Conservation (phyloP, 2,797 vertebrate genomes). For the Phylloscopus collybita region DNA sequence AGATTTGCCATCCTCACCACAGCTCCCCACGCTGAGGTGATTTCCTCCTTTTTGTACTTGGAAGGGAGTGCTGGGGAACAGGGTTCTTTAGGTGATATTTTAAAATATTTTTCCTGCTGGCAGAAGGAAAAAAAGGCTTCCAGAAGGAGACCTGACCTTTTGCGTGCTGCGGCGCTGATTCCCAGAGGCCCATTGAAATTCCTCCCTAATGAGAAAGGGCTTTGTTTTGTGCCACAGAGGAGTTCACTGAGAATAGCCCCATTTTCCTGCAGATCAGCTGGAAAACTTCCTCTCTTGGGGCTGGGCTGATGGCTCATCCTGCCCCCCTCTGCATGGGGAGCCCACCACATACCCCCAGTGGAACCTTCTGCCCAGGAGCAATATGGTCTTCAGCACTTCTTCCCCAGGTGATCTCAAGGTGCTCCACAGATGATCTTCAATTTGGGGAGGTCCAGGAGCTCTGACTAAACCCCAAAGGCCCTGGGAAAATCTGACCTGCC, state of each 20-base stretch:
- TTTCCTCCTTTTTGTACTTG: background rate
- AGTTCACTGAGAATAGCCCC: background rate
- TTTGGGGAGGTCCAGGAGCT: background rate
- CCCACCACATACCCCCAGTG: fast-evolving
- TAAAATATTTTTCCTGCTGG: background rate
- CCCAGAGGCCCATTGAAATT: background rate
- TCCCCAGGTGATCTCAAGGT: background rate
- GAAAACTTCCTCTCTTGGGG: background rate
- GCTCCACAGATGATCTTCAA: background rate
- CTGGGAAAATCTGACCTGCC: background rate
- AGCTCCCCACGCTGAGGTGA: fast-evolving
- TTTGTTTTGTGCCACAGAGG: fast-evolving
- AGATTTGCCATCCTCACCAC: background rate
- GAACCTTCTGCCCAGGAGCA: background rate
- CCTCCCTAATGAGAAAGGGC: conserved; percentile 43
- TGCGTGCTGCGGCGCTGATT: fast-evolving
- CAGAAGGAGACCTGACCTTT: conserved; percentile 5
- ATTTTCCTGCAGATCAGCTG: background rate
- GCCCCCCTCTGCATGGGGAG: background rate
- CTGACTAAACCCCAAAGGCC: background rate
- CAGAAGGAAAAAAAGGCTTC: background rate
- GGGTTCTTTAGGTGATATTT: background rate
- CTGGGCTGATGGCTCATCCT: background rate
- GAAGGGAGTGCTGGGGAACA: fast-evolving
- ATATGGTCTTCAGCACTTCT: background rate